phyloP scores from a whole-genome alignment of 2,797 vertebrate species.

The Epinephelus malabaricus region DNA sequence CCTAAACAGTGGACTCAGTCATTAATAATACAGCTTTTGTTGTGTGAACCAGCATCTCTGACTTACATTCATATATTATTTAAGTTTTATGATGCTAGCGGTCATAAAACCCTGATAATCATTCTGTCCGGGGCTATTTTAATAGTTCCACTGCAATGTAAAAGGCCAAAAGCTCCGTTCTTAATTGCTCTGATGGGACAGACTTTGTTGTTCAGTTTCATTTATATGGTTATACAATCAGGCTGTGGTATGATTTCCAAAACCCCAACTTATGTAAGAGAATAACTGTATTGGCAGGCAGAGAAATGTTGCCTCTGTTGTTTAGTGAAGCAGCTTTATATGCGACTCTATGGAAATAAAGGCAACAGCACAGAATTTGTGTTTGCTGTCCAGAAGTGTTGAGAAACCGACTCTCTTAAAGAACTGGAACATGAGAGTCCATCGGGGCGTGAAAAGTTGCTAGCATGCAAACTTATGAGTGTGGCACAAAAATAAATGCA shows the following conservation, averaged over 20 bases:
- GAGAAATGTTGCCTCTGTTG: constrained; percentile 34
- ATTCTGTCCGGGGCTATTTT: background rate
- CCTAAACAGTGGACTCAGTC: background rate
- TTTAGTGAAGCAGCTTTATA: constrained; percentile 52
- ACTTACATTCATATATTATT: too few species aligned
- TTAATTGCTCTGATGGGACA: constrained; percentile 21
- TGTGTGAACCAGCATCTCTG: background rate
- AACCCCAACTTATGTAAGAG: constrained; percentile 54
- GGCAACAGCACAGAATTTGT: background rate
- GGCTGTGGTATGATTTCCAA: constrained; percentile 38
- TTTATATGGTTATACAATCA: constrained; percentile 32
- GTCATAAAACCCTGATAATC: background rate
- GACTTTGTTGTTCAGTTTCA: constrained; percentile 24
- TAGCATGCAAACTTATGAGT: background rate
- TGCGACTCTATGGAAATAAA: constrained; percentile 25
- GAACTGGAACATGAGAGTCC: constrained; percentile 38
- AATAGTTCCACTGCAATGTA: background rate
- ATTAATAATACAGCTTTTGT: background rate
- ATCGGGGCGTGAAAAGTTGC: background rate
- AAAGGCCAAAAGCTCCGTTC: constrained; percentile 10
- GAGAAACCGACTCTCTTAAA: constrained; percentile 15
- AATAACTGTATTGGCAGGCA: constrained; percentile 41
- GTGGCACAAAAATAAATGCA: background rate
- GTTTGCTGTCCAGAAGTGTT: constrained; percentile 15
- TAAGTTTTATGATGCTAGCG: background rate